A percentile compares a stretch with the other conserved stretches of the same genome.
Evolutionary conservation across 1,140 invertebrate genomes (phyloP).

Genomic region (Penaeus japonicus): DNA sequence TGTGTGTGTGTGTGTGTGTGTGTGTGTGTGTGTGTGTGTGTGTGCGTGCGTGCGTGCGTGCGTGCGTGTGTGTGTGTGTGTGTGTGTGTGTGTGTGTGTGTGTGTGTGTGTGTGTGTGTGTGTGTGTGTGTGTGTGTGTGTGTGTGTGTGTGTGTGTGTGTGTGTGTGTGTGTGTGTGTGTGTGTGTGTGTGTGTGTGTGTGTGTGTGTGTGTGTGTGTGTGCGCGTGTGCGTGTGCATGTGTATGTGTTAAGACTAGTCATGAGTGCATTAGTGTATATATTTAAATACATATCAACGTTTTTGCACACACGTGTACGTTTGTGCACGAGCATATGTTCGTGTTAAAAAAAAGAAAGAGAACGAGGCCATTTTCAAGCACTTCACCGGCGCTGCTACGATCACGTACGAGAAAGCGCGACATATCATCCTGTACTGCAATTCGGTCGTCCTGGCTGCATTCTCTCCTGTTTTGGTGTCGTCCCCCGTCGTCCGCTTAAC

Average conservation of each 20-base stretch:
- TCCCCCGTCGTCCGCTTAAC: too few species aligned
- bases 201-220: conserved; percentile 14
- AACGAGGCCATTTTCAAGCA: not conserved
- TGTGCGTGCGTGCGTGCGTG: not conserved
- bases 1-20: too few species aligned
- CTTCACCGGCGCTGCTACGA: not conserved
- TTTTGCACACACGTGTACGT: not conserved
- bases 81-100: not conserved
- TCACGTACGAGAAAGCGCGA: not conserved
- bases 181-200: not conserved
- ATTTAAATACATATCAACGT: not conserved
- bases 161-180: not conserved
- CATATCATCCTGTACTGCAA: too few species aligned
- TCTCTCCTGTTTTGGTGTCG: too few species aligned
- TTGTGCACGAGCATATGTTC: not conserved
- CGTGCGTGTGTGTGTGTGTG: not conserved
- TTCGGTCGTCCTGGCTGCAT: too few species aligned
- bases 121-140: conserved; percentile 15
- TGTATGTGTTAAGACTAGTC: not conserved
- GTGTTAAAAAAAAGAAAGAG: not conserved
- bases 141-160: not conserved
- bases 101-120: conserved; percentile 19
- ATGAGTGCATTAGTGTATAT: not conserved
- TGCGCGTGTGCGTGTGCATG: not conserved
- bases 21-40: too few species aligned